Evolutionary conservation across 2,888 invertebrate genomes (phyloP), one percentile per base, ranked within the genome.

Genomic region (Brenthis hecate): DNA sequence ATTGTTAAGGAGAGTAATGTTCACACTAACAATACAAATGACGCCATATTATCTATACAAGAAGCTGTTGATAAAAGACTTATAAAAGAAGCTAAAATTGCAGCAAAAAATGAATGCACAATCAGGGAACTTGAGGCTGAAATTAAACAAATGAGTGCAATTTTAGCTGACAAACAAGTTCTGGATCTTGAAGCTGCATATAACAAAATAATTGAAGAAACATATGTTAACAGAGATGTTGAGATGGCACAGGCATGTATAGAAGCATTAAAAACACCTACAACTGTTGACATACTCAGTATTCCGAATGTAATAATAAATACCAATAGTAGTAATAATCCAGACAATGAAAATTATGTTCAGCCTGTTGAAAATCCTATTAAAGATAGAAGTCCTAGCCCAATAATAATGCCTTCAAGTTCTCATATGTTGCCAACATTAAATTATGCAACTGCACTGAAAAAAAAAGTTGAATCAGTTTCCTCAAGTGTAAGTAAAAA

Each of bases 241-340:
- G 91, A 91, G 78, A 89, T 92, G 88, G 89, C 88, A 2, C 78
- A 87, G 73, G 91, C 88, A 13, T 92, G 92, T 76, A 80, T 88
- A 23, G 84, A 86, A 72, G 91, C 91, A 51, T 72, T 92, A 66
- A 84, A 83, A 73, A 85, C 84, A 61, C 85, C 88, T 47, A 73
- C 85, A 11, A 80, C 80, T 72, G 78, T 85, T 48, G 85, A 91
- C 64, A 86, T 88, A 72, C 76, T 89, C 51, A 87, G 83, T 79
- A 75, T 81, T 56, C 84, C 83, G 65, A 87, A 86, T 75, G 76
- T 84, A 71, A 73, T 86, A 43, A 75, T 83, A 57, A 83, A 82
- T 68, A 82, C 76, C 56, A 84, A 83, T 67, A 81, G 75, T 62
- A 81, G 83, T 60, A 79, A 83, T 72, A 61, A 80, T 48, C 72